Conservation (phyloP, 2,888 invertebrate species). For the Adineta ricciae region DNA sequence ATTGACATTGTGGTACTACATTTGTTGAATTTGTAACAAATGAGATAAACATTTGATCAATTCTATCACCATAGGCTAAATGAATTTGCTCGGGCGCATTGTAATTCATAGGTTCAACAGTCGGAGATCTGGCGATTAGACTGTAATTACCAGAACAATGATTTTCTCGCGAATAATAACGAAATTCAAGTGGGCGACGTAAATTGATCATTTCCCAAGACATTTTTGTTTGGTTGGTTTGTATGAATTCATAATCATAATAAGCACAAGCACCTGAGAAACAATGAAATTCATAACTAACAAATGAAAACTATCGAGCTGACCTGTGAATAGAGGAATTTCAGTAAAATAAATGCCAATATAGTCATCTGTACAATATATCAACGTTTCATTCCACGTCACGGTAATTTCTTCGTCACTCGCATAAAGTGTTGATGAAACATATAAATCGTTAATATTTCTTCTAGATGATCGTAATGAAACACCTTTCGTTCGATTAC, state of each 20-base stretch:
- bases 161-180: neutral
- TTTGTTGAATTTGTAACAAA: neutral
- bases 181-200: neutral
- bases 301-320: too few species aligned
- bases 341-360: neutral
- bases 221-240: neutral
- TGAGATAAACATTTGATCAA: neutral
- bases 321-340: neutral
- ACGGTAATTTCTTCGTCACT: neutral
- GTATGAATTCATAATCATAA: neutral
- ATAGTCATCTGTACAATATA: neutral
- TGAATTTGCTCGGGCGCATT: neutral
- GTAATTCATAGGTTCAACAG: neutral
- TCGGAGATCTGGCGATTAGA: neutral
- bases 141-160: neutral
- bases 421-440: neutral
- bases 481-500: neutral
- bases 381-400: neutral
- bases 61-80: neutral
- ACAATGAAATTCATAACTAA: too few species aligned
- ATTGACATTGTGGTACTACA: neutral
- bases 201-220: neutral
- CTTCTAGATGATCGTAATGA: too few species aligned
- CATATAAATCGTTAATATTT: neutral
- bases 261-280: neutral